Percentiles rank a stretch among this genome's conserved stretches.
phyloP scores from a whole-genome alignment of 2,888 invertebrate species.

The Cheilosia variabilis region DNA sequence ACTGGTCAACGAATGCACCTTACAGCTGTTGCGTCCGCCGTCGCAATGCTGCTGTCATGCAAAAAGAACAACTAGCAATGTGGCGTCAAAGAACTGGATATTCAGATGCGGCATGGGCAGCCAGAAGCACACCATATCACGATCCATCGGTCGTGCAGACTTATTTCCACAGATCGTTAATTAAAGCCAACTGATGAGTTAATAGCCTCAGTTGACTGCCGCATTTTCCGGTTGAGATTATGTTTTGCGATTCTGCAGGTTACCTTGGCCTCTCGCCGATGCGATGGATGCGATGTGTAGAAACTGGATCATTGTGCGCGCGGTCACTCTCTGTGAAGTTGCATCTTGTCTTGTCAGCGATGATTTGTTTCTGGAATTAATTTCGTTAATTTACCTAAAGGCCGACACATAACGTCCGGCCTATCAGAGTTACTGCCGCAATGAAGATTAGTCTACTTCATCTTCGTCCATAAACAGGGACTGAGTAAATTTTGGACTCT shows the following conservation, averaged over 20 bases:
- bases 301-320: slow-evolving; percentile 50
- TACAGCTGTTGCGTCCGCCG: slow-evolving; percentile 17
- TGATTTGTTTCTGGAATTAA: slow-evolving; percentile 74
- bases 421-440: slow-evolving; percentile 60
- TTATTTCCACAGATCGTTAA: slow-evolving; percentile 72
- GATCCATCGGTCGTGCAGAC: slow-evolving; percentile 60
- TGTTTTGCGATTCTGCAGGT: slow-evolving; percentile 57
- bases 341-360: slow-evolving; percentile 72
- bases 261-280: slow-evolving; percentile 12
- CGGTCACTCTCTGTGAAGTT: slow-evolving; percentile 66
- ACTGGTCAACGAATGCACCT: slow-evolving; percentile 41
- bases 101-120: slow-evolving; percentile 11
- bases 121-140: slow-evolving; percentile 51
- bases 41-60: slow-evolving; percentile 11
- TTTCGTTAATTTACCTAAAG: slow-evolving; percentile 71
- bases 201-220: slow-evolving; percentile 66
- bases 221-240: slow-evolving; percentile 74
- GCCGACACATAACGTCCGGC: slow-evolving; percentile 70
- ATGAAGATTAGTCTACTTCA: slow-evolving; percentile 62
- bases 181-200: slow-evolving; percentile 73
- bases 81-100: slow-evolving; percentile 63
- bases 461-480: slow-evolving; percentile 29
- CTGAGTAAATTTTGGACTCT: background rate
- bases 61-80: slow-evolving; percentile 41
- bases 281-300: background rate